Evolutionary conservation across 2,888 invertebrate species (phyloP).

Genomic region (Geotrupes spiniger): DNA sequence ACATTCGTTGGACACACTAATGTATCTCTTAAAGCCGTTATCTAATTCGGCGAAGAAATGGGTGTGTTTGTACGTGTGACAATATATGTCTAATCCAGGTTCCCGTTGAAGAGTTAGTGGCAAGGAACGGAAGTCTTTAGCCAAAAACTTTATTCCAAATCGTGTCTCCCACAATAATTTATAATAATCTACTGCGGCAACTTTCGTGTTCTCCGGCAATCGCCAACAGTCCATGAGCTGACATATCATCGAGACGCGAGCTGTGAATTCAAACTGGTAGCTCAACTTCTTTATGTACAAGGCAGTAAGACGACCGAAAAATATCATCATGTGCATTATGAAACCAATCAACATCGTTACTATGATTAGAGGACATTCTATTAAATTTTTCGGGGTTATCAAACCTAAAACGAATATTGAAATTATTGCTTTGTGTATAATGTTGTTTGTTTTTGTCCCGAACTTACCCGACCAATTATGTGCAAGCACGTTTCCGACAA

Average conservation of each 20-base stretch:
- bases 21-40: conserved; percentile 52
- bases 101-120: conserved; percentile 55
- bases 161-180: conserved; percentile 56
- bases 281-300: conserved; percentile 15
- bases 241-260: conserved; percentile 13
- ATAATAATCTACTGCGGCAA: conserved; percentile 43
- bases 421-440: too few relatives aligned
- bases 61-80: conserved; percentile 53
- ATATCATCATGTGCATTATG: conserved; percentile 15
- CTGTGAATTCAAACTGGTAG: conserved; percentile 14
- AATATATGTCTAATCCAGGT: conserved; percentile 53
- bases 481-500: conserved; percentile 13
- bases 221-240: conserved; percentile 18
- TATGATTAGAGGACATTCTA: conserved; percentile 8
- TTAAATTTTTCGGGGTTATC: conserved; percentile 1
- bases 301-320: conserved; percentile 11
- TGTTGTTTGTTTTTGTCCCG: too few relatives aligned
- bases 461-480: conserved; percentile 22
- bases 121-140: conserved; percentile 48
- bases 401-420: conserved; percentile 16
- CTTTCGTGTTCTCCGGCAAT: not conserved
- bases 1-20: conserved; percentile 53
- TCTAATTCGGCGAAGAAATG: conserved; percentile 53
- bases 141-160: conserved; percentile 51
- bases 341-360: conserved; percentile 14